phyloP scores from a whole-genome alignment of 2,888 invertebrate species.

The Strigamia maritima region DNA sequence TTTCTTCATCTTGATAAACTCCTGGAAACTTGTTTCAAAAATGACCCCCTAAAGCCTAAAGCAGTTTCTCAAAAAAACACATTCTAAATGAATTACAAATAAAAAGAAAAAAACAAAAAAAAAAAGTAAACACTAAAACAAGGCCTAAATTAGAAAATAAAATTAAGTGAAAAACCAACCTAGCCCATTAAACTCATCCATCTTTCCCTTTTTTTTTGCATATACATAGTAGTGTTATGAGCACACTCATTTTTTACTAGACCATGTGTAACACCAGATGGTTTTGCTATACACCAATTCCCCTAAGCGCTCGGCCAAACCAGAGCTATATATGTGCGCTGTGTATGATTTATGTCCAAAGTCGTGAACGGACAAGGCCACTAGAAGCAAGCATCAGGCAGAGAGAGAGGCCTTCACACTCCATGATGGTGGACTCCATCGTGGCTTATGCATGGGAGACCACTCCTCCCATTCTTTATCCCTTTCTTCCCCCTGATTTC shows the following conservation, averaged over 20 bases:
- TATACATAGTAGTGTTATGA: neutral
- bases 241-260: conserved; percentile 13
- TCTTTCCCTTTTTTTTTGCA: neutral
- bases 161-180: conserved; percentile 5
- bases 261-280: conserved; percentile 15
- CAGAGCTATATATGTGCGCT: conserved; percentile 2
- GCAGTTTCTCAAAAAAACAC: neutral
- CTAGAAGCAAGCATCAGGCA: neutral
- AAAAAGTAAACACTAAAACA: neutral
- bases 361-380: conserved; percentile 10
- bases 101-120: neutral
- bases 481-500: conserved; percentile 3
- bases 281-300: conserved; percentile 10
- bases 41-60: neutral
- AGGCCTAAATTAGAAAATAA: neutral
- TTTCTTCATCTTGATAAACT: neutral
- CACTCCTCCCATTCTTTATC: conserved; percentile 15
- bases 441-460: conserved; percentile 3
- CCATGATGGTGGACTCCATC: neutral
- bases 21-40: conserved; percentile 4
- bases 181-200: conserved; percentile 10
- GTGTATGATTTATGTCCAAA: conserved; percentile 15
- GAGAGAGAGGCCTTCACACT: neutral
- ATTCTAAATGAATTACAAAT: neutral
- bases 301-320: conserved; percentile 10